These are phyloP conservation scores for Drosophila phalerata DNA, from an alignment of 2,888 invertebrate species.

Conservation along the genomic window DNA sequence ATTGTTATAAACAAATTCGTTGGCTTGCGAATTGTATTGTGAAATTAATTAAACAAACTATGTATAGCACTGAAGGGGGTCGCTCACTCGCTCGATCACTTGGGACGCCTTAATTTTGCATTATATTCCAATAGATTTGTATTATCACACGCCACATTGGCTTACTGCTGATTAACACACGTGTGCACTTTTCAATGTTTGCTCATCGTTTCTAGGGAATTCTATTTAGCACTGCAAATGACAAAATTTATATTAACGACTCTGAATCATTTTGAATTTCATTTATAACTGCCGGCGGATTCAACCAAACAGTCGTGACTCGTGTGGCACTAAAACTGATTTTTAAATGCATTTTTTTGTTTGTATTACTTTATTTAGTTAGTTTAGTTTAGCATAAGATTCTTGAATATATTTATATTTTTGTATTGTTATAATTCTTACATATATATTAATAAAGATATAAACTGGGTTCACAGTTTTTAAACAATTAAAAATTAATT, in stretches of 20 bases:
- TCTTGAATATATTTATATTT: not conserved
- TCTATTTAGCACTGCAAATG: constrained; percentile 42
- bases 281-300: not conserved
- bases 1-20: constrained; percentile 54
- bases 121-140: constrained; percentile 55
- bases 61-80: constrained; percentile 59
- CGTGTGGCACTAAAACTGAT: constrained; percentile 3
- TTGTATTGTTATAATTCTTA: not conserved
- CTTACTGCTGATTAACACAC: constrained; percentile 28
- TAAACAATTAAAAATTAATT: too few relatives aligned
- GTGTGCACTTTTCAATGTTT: constrained; percentile 44
- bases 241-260: constrained; percentile 11
- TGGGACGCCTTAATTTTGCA: constrained; percentile 58
- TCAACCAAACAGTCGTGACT: constrained; percentile 7
- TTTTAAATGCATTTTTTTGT: constrained; percentile 2
- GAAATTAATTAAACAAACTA: constrained; percentile 73
- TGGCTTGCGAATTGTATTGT: constrained; percentile 62
- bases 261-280: constrained; percentile 31
- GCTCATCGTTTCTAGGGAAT: constrained; percentile 52
- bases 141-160: constrained; percentile 63
- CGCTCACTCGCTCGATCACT: constrained; percentile 20
- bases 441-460: too few relatives aligned
- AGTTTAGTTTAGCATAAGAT: constrained; percentile 2
- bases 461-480: too few relatives aligned
- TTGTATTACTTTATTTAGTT: constrained; percentile 6